A percentile compares a stretch with the other conserved stretches of the same genome.
These are phyloP conservation scores for Channa maculata DNA, from an alignment of 2,113 vertebrate genomes.

Conservation along the genomic window DNA sequence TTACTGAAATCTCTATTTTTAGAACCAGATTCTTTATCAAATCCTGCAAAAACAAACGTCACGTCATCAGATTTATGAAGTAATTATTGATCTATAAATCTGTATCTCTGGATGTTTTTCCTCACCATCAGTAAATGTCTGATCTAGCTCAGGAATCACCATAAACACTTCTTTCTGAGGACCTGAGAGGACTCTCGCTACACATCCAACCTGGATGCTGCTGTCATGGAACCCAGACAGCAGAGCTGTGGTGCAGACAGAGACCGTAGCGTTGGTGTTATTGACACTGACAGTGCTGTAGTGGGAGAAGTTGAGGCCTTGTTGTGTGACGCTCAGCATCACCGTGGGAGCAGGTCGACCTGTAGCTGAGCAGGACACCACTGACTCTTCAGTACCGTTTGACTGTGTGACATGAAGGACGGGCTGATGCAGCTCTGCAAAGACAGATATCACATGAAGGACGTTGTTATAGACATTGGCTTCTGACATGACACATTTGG, in stretches of 20 bases:
- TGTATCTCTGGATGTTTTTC: background rate
- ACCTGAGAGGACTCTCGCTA: constrained; percentile 9
- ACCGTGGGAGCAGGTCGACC: constrained; percentile 56
- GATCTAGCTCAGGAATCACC: constrained; percentile 5
- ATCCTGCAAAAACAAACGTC: too few species aligned
- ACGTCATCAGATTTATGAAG: background rate
- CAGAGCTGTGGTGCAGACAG: constrained; percentile 26
- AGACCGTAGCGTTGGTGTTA: constrained; percentile 49
- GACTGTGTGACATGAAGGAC: constrained; percentile 13
- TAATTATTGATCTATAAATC: background rate
- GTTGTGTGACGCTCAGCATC: background rate
- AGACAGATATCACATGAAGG: background rate
- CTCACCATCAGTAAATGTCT: constrained; percentile 21
- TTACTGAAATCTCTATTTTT: too few species aligned
- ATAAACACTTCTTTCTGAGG: background rate
- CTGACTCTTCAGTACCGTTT: background rate
- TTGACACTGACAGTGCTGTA: background rate
- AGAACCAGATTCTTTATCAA: too few species aligned
- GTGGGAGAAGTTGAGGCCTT: background rate
- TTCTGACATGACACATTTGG: background rate
- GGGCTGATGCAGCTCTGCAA: constrained; percentile 59
- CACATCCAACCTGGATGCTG: constrained; percentile 35
- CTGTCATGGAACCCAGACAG: background rate
- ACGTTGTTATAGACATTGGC: background rate
- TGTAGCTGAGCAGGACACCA: constrained; percentile 61